Evolutionary conservation across 1,140 invertebrate genomes (phyloP).

Genomic region (Chrysoperla carnea): DNA sequence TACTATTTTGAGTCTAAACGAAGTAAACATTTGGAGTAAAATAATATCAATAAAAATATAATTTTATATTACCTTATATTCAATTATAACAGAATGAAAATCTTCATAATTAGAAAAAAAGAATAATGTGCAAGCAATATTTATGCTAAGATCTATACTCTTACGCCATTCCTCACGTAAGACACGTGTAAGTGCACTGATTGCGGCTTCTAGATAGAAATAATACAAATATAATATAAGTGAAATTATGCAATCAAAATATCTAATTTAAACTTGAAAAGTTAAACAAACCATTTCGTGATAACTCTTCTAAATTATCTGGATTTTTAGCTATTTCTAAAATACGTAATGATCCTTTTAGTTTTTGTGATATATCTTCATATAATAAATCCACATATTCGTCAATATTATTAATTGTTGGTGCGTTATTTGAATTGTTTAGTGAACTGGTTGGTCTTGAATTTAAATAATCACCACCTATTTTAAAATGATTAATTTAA

Average conservation of each 20-base stretch:
- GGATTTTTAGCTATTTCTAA: conserved; percentile 79
- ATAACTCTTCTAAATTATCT: conserved; percentile 85
- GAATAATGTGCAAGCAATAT: conserved; percentile 94
- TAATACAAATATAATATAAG: conserved; percentile 4
- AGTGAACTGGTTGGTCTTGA: too few species aligned
- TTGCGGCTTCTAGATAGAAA: conserved; percentile 68
- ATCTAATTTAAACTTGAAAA: background rate
- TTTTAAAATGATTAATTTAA: too few species aligned
- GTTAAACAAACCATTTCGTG: conserved; percentile 73
- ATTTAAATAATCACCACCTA: too few species aligned
- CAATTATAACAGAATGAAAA: conserved; percentile 83
- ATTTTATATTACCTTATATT: conserved; percentile 57
- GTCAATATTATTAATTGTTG: conserved; percentile 70
- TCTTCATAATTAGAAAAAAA: conserved; percentile 93
- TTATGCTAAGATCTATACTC: conserved; percentile 89
- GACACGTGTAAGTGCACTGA: conserved; percentile 87
- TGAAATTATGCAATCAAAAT: background rate
- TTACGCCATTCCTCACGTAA: conserved; percentile 93
- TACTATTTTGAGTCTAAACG: too few species aligned
- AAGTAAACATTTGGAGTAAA: too few species aligned
- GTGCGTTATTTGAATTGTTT: conserved; percentile 13
- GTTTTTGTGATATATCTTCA: conserved; percentile 85
- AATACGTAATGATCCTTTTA: conserved; percentile 81
- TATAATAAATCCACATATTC: conserved; percentile 93
- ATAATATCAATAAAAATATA: too few species aligned